Evolutionary conservation across 30 jellyfish, hydroid and myxozoan genomes (phyloP).

Genomic region (Sanderia malayensis): DNA sequence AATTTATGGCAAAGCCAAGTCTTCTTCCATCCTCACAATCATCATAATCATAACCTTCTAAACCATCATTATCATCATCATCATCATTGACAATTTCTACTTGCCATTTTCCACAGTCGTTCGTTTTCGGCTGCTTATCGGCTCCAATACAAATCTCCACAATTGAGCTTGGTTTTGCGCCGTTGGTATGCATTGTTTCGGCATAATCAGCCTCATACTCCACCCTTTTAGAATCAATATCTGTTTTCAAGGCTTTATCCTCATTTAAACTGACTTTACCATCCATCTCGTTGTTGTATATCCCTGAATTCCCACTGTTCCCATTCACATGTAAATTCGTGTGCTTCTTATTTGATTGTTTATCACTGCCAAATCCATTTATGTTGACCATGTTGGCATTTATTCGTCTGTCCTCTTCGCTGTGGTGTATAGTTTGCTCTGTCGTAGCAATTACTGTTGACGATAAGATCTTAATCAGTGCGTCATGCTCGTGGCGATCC

Average conservation of each 20-base stretch:
- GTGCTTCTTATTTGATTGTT: neutral
- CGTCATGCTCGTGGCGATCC: neutral
- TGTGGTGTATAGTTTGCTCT: neutral
- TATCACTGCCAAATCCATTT: neutral
- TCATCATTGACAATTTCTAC: conserved; percentile 36
- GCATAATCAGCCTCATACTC: conserved; percentile 1
- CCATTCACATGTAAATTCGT: neutral
- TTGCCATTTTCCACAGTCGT: conserved; percentile 44
- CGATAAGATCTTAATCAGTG: neutral
- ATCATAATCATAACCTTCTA: too few species aligned
- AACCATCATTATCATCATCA: neutral
- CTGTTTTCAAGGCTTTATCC: neutral
- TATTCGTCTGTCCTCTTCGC: neutral
- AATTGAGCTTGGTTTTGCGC: conserved; percentile 41
- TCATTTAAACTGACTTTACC: neutral
- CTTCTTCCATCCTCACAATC: too few species aligned
- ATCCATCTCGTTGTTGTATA: neutral
- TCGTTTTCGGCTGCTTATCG: conserved; percentile 26
- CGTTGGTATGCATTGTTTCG: conserved; percentile 38
- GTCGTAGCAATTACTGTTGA: neutral
- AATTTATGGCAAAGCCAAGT: too few species aligned
- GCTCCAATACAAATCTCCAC: conserved; percentile 45
- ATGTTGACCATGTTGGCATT: neutral
- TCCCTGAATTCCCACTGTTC: neutral
- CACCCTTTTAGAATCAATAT: neutral